Percentiles rank a stretch among this genome's conserved stretches.
These are phyloP conservation scores for Cuniculus paca DNA, from an alignment of 2,797 vertebrate genomes.

Conservation along the genomic window DNA sequence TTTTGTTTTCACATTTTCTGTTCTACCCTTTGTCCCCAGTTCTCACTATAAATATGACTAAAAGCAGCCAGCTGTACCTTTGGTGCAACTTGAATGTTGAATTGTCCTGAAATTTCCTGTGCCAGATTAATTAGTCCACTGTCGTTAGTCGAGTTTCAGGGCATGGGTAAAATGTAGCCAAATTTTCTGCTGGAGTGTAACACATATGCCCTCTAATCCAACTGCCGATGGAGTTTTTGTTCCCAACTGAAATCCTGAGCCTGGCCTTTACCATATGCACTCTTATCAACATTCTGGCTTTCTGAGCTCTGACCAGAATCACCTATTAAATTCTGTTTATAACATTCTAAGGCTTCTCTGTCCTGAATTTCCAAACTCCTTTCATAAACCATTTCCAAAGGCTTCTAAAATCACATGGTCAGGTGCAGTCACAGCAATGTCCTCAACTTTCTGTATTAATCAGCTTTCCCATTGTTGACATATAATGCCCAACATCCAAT, in stretches of 20 bases:
- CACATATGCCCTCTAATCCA: not conserved
- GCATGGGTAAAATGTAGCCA: not conserved
- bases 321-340: not conserved
- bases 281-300: not conserved
- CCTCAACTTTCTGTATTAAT: not conserved
- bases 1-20: not conserved
- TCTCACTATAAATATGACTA: not conserved
- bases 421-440: not conserved
- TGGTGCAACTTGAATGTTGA: not conserved
- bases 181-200: not conserved
- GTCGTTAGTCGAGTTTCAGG: not conserved
- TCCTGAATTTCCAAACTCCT: not conserved
- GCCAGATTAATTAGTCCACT: not conserved
- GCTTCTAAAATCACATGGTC: not conserved
- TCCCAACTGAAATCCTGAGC: not conserved
- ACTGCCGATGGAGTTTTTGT: not conserved
- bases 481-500: not conserved
- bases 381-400: not conserved
- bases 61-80: not conserved
- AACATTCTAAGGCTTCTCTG: not conserved
- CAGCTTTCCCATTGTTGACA: not conserved
- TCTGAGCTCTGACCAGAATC: not conserved
- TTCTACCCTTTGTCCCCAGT: not conserved
- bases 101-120: not conserved
- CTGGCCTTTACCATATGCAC: not conserved